Evolutionary conservation across 2,888 invertebrate species (phyloP).

Genomic region (Prenolepis imparis): DNA sequence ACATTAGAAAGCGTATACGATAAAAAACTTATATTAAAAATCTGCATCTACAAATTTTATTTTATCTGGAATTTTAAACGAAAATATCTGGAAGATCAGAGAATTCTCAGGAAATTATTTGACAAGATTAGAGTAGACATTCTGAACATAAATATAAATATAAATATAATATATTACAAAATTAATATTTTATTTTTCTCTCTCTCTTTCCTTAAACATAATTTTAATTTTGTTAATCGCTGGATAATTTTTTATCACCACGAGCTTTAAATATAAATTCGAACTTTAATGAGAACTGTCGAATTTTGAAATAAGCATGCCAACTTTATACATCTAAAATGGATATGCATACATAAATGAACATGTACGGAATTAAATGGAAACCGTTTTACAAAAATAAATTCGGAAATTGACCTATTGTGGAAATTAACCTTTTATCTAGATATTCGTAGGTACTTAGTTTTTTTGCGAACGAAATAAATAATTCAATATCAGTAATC

Average conservation of each 20-base stretch:
- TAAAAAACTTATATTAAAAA: too few relatives aligned
- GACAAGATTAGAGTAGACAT: too few relatives aligned
- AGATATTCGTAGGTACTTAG: background rate
- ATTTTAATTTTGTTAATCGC: background rate
- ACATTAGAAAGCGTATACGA: too few relatives aligned
- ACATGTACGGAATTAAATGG: background rate
- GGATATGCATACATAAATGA: background rate
- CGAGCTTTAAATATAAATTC: background rate
- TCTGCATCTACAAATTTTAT: too few relatives aligned
- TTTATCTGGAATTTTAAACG: too few relatives aligned
- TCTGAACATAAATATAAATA: too few relatives aligned
- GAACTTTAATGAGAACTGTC: background rate
- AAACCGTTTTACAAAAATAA: background rate
- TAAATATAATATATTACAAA: background rate
- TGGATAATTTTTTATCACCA: background rate
- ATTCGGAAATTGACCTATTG: background rate
- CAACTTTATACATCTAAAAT: background rate
- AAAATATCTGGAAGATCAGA: too few relatives aligned
- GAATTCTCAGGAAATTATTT: too few relatives aligned
- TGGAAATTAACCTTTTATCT: constrained; percentile 2
- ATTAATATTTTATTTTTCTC: background rate
- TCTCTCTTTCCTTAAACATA: background rate
- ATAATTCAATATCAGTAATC: constrained; percentile 11
- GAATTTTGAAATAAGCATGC: too few relatives aligned
- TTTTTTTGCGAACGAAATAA: background rate